Conservation (phyloP, 2,797 vertebrate species). For the Potorous gilbertii region DNA sequence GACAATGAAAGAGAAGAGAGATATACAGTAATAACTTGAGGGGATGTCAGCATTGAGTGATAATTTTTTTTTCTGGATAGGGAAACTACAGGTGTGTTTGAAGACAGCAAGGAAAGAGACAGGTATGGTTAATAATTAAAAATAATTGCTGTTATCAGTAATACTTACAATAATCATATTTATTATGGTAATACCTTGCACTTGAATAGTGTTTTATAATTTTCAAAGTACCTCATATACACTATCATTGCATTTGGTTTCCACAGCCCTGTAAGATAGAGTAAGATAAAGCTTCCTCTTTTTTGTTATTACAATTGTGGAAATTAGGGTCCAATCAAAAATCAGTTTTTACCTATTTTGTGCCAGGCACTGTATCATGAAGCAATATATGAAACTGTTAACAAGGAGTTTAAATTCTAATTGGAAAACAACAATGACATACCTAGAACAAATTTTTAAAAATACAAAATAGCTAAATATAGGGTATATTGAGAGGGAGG, state of each 20-base stretch:
- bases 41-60: background rate
- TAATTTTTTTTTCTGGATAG: background rate
- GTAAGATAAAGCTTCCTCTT: background rate
- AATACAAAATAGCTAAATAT: background rate
- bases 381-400: background rate
- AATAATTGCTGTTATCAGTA: background rate
- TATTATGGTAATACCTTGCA: slow-evolving; percentile 24
- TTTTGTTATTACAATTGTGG: background rate
- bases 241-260: slow-evolving; percentile 10
- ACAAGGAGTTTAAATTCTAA: background rate
- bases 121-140: background rate
- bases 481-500: background rate
- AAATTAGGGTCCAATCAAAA: background rate
- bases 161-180: background rate
- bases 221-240: slow-evolving; percentile 42
- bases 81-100: background rate
- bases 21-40: background rate
- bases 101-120: background rate
- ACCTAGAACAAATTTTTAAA: background rate
- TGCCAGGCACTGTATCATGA: background rate
- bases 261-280: background rate
- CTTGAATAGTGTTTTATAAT: slow-evolving; percentile 40
- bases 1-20: background rate
- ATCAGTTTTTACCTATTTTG: background rate
- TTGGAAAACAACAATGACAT: background rate